Conservation (phyloP, 2,888 invertebrate species). For the Elmis aenea region DNA sequence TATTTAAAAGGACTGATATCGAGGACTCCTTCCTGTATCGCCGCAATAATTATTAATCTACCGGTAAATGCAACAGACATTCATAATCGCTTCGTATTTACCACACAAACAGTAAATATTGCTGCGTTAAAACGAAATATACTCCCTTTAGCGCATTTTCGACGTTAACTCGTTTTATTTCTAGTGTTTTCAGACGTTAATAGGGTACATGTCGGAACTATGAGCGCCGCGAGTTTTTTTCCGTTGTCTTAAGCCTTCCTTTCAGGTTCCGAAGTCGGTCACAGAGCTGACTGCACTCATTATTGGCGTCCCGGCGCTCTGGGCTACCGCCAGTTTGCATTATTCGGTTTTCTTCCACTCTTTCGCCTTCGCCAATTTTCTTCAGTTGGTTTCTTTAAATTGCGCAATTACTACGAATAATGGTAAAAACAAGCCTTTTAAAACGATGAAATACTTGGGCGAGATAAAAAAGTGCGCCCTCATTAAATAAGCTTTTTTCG, state of each 20-base stretch:
- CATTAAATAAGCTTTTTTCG: too few relatives aligned
- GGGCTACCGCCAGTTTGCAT: conserved; percentile 12
- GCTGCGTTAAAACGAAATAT: conserved; percentile 27
- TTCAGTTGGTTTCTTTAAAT: conserved; percentile 15
- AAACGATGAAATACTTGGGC: too few relatives aligned
- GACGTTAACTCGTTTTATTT: conserved; percentile 31
- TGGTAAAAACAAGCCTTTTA: too few relatives aligned
- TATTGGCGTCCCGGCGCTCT: conserved; percentile 15
- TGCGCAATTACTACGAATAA: conserved; percentile 7
- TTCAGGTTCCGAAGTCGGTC: conserved; percentile 13
- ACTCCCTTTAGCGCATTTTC: conserved; percentile 33
- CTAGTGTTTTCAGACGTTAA: conserved; percentile 34
- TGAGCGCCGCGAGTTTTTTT: conserved; percentile 33
- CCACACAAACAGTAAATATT: too few relatives aligned
- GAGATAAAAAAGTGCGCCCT: too few relatives aligned
- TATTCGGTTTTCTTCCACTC: conserved; percentile 10
- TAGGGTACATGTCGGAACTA: conserved; percentile 38
- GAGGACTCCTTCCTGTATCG: conserved; percentile 26
- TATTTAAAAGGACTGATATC: too few relatives aligned
- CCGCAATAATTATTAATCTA: too few relatives aligned
- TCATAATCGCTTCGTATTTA: too few relatives aligned
- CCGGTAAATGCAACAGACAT: too few relatives aligned
- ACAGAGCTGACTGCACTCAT: conserved; percentile 16
- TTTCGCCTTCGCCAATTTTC: conserved; percentile 14
- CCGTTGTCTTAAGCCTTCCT: conserved; percentile 27